Evolutionary conservation across 2,888 invertebrate species (phyloP), one percentile per base, ranked within the genome.

Genomic region (Chymomyza caudatula): DNA sequence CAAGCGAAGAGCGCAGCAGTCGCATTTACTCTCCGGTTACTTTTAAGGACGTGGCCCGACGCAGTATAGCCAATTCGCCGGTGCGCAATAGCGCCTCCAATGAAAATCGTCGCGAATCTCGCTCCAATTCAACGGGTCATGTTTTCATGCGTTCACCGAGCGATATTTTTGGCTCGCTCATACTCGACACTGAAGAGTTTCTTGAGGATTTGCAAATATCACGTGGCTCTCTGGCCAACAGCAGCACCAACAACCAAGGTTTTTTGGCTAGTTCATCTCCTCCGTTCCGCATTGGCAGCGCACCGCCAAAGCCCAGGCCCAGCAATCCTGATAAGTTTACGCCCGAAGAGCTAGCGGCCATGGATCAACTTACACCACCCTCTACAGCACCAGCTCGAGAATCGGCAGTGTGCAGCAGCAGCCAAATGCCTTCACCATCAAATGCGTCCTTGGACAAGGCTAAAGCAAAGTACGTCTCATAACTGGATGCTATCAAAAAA

Each of bases 21-120:
- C 92, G 94, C 59, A 94, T 94, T 73, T 96, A 96, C 88, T 96
- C 96, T 0, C 96, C 96, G 0, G 95, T 96, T 17, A 96, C 96
- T 0, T 96, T 96, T 83, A 94, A 96, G 86, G 96, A 96, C 87
- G 95, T 96, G 0, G 95, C 95, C 0, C 90, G 94, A n/a, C 91
- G 95, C 61, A 96, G 96, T 82, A 94, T 94, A 66, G 95, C 94
- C 0, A 95, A 94, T 88, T 95, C 95, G 0, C 95, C 96, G 0
- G 94, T 93, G 3, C 92, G 93, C 77, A 90, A 88, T 42, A 85
- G 84, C 20, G 55, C 59, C 4, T 59, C 53, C 17, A 22, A 55
- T 25, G 91, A 92, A 60, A 85, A 73, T n/a, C 84, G 89, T 76
- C 69, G 91, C 92, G 95, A 94, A 77, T 92, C 93, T 0, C 92